phyloP scores from a whole-genome alignment of 2,888 invertebrate species.

The Falcaria lacertinaria region DNA sequence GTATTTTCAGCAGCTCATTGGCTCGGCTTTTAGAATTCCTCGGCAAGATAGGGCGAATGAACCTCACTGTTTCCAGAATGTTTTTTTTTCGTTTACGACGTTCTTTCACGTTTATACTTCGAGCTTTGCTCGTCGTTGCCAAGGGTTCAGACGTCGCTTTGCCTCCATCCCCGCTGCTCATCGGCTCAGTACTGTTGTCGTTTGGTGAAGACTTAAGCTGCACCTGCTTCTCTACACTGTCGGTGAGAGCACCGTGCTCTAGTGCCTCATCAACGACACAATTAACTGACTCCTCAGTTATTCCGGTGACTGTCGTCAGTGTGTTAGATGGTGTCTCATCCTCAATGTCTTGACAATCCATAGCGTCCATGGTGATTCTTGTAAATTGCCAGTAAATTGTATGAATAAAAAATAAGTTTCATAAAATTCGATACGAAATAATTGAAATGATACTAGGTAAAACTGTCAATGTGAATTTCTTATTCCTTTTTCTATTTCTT shows the following conservation, averaged over 20 bases:
- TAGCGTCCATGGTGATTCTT: not conserved
- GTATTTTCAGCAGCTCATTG: conserved; percentile 20
- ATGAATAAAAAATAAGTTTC: not conserved
- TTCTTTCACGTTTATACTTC: not conserved
- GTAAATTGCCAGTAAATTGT: too few species aligned
- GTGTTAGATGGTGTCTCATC: not conserved
- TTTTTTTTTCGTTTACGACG: not conserved
- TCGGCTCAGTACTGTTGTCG: not conserved
- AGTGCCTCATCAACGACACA: too few species aligned
- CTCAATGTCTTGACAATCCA: not conserved
- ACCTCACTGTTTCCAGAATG: conserved; percentile 8
- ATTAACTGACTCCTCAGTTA: not conserved
- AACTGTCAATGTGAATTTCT: not conserved
- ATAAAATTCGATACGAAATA: not conserved
- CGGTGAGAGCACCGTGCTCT: not conserved
- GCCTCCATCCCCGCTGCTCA: not conserved
- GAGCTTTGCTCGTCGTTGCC: not conserved
- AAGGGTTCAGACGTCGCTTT: not conserved
- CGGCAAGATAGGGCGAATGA: conserved; percentile 24
- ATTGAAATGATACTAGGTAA: not conserved
- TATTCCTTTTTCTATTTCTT: too few species aligned
- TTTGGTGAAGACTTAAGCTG: not conserved
- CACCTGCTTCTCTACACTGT: not conserved
- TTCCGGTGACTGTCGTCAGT: not conserved
- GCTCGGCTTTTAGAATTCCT: conserved; percentile 35